Conservation (phyloP, 2,113 vertebrate genomes). For the Myotis davidii region DNA sequence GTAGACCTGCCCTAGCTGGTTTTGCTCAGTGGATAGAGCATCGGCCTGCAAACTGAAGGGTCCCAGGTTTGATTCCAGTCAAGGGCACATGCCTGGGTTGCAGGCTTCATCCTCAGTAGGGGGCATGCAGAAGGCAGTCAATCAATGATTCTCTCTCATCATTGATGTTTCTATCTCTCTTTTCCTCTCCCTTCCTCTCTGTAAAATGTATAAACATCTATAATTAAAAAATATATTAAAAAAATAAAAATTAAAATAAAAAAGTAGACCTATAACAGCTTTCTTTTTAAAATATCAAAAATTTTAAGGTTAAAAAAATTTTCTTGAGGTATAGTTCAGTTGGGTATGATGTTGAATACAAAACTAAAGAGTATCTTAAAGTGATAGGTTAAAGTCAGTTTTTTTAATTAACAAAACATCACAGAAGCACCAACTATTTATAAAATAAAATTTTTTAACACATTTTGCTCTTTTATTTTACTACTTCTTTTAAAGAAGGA, state of each 20-base stretch:
- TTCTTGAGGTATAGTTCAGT: constrained; percentile 1
- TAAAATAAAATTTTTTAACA: neutral
- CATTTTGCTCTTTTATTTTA: neutral
- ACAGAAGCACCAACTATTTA: constrained; percentile 5
- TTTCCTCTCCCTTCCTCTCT: too few relatives aligned
- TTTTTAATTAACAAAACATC: neutral
- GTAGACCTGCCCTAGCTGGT: too few relatives aligned
- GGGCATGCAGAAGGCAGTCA: too few relatives aligned
- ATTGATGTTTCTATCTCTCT: too few relatives aligned
- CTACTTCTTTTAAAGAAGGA: neutral
- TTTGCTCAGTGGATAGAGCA: too few relatives aligned
- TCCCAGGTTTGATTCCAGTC: too few relatives aligned
- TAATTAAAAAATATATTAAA: neutral
- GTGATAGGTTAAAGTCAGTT: neutral
- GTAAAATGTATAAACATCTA: too few relatives aligned
- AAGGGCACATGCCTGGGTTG: too few relatives aligned
- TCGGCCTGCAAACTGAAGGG: too few relatives aligned
- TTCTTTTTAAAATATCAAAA: constrained; percentile 12
- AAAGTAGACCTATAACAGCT: neutral
- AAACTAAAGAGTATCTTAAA: neutral
- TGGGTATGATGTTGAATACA: neutral
- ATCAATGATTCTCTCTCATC: too few relatives aligned
- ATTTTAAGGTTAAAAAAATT: neutral
- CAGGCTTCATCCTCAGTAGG: too few relatives aligned
- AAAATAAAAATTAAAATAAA: neutral